These are phyloP conservation scores for Hoplostethus atlanticus DNA, from an alignment of 2,797 vertebrate species.

Conservation along the genomic window DNA sequence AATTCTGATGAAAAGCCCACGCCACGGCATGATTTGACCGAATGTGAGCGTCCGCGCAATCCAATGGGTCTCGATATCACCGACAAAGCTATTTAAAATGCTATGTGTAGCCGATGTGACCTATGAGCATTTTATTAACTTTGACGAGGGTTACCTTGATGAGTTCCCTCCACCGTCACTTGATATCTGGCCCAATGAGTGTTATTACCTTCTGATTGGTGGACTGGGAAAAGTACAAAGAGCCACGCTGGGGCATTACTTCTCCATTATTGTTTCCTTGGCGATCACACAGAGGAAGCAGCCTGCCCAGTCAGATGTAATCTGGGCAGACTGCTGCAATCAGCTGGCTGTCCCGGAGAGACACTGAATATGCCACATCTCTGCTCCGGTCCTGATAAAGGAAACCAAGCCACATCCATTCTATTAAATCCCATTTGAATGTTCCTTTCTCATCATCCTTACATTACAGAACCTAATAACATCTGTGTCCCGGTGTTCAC, in stretches of 20 bases:
- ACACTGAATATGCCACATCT: slow-evolving; percentile 39
- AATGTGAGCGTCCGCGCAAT: slow-evolving; percentile 21
- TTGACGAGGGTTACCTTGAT: slow-evolving; percentile 1
- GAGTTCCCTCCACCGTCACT: slow-evolving; percentile 3
- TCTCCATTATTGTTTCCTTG: slow-evolving; percentile 47
- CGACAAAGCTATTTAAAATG: slow-evolving; percentile 13
- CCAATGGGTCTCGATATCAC: slow-evolving; percentile 6
- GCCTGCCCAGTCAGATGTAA: slow-evolving; percentile 55
- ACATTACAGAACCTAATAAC: slow-evolving; percentile 40
- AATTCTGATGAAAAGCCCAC: slow-evolving; percentile 18
- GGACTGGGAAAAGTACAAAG: slow-evolving; percentile 37
- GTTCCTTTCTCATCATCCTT: slow-evolving; percentile 47
- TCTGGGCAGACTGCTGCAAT: slow-evolving; percentile 61
- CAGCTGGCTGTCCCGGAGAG: slow-evolving; percentile 44
- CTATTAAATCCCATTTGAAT: slow-evolving; percentile 44
- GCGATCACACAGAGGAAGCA: slow-evolving; percentile 40
- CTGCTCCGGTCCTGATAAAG: slow-evolving; percentile 35
- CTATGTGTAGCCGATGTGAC: background rate
- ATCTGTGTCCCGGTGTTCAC: background rate
- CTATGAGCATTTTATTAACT: slow-evolving; percentile 9
- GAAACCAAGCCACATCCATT: slow-evolving; percentile 38
- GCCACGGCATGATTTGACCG: slow-evolving; percentile 15
- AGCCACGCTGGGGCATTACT: slow-evolving; percentile 34
- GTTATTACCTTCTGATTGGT: slow-evolving; percentile 36
- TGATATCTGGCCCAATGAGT: slow-evolving; percentile 17